phyloP scores from a whole-genome alignment of 2,797 vertebrate genomes.

The Caiman crocodilus region DNA sequence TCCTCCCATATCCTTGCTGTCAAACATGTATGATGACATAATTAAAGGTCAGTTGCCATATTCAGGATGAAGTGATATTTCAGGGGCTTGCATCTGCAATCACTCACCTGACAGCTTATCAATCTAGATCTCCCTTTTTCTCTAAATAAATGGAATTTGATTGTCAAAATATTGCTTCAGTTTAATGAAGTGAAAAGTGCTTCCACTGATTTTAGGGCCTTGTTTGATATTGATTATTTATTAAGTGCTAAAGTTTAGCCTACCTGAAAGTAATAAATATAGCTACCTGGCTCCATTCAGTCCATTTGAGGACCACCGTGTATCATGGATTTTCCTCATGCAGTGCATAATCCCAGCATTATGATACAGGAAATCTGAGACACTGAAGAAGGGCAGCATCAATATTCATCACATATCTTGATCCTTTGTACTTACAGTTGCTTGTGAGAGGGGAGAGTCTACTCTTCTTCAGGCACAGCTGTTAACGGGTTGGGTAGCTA shows the following conservation, averaged over 20 bases:
- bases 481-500: background rate
- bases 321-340: background rate
- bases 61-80: slow-evolving; percentile 48
- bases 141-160: background rate
- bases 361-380: background rate
- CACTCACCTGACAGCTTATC: slow-evolving; percentile 15
- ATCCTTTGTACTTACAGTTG: background rate
- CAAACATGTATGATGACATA: slow-evolving; percentile 40
- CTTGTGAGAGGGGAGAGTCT: background rate
- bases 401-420: background rate
- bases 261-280: background rate
- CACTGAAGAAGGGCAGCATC: background rate
- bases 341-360: background rate
- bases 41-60: slow-evolving; percentile 62
- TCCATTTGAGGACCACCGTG: background rate
- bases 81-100: slow-evolving; percentile 50
- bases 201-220: background rate
- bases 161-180: no score
- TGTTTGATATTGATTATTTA: background rate
- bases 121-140: background rate
- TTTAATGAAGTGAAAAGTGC: no score
- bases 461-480: background rate
- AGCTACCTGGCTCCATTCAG: background rate
- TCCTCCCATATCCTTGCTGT: background rate
- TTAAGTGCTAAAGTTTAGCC: background rate